Conservation (phyloP, 2,797 vertebrate genomes). For the Tenualosa ilisha region DNA sequence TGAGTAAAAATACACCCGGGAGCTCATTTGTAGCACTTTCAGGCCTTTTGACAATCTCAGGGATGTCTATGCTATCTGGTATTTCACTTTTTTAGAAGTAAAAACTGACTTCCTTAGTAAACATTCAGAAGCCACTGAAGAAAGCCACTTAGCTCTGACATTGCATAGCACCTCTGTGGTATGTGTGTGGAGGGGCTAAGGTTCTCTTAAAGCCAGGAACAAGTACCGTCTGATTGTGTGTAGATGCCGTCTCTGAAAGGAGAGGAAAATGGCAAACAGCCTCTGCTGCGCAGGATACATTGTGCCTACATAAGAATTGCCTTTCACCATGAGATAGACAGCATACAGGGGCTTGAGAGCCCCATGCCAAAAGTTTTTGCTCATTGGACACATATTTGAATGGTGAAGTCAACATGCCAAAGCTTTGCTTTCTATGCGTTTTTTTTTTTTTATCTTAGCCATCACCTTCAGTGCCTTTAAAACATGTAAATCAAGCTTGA, state of each 20-base stretch:
- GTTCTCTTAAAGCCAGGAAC: background rate
- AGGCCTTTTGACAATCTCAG: background rate
- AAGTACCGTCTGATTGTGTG: background rate
- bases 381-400: background rate
- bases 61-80: background rate
- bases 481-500: constrained; percentile 1
- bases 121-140: background rate
- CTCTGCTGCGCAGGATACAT: background rate
- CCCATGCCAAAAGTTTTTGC: background rate
- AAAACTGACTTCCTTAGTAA: background rate
- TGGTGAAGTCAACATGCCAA: background rate
- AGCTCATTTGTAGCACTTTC: background rate
- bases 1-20: background rate
- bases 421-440: background rate
- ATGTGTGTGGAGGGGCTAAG: background rate
- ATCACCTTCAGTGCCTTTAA: background rate
- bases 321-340: background rate
- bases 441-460: no score
- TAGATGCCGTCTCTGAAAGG: background rate
- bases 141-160: background rate
- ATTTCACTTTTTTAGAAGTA: background rate
- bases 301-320: background rate
- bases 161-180: background rate
- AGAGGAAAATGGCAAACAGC: background rate
- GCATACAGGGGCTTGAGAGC: background rate